Evolutionary conservation across 2,888 invertebrate species (phyloP), one percentile per base, ranked within the genome.

Genomic region (Zele albiditarsus): DNA sequence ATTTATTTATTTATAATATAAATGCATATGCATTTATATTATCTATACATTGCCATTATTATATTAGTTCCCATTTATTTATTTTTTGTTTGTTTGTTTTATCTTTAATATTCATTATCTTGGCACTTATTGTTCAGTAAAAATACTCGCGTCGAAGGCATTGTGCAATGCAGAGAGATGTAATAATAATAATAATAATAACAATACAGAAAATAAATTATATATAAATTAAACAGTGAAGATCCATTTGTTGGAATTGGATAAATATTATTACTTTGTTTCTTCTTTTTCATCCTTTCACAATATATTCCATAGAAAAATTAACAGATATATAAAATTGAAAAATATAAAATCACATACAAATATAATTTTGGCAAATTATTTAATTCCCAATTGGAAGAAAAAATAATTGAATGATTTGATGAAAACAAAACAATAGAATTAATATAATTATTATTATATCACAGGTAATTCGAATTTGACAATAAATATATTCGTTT

Each of bases 51-150:
- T 4, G n/a, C 16, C n/a, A n/a, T 46, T n/a, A 16, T 20, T 23
- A n/a, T 20, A 20, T 53, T 4, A 46, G 6, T 53, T 23, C 20
- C 4, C 46, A 46, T 46, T 46, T 16, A 14, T 46, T n/a, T 3
- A 46, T 46, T 46, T 3, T 46, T n/a, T n/a, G 16, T 46, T n/a
- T 46, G 0, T 16, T 46, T 46, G 42, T 46, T 46, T 3, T 53
- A 23, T 53, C 2, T 27, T 23, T 60, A 27, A 27, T 60, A 28
- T 28, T 28, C 28, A 27, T 16, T 10, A n/a, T 60, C 28, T 60
- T 60, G 60, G 60, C 60, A 60, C 60, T 60, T 60, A 27, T 27
- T 60, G n/a, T 28, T 60, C 5, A 60, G 16, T 60, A n/a, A 28
- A 60, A 60, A 27, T 28, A 27, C 27, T 60, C 27, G 16, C 60